These are phyloP conservation scores for Drosophila mayri DNA, from an alignment of 1,140 invertebrate species.

Conservation along the genomic window DNA sequence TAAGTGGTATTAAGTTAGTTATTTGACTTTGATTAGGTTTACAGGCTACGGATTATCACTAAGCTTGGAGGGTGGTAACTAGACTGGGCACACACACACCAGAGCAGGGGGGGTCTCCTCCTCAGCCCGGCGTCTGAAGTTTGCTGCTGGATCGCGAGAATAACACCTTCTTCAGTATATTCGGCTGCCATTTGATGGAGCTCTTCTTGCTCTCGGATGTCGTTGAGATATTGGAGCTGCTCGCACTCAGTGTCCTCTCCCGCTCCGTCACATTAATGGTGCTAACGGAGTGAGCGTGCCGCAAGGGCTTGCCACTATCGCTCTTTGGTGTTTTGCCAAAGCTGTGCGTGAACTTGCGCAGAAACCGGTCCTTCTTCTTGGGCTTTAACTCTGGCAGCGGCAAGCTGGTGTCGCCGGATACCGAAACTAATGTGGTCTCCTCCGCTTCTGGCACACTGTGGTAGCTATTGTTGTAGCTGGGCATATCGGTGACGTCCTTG, in stretches of 20 bases:
- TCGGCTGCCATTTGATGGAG: conserved; percentile 63
- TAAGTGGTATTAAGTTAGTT: conserved; percentile 78
- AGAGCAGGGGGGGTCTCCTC: not conserved
- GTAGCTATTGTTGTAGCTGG: conserved; percentile 43
- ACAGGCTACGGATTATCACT: conserved; percentile 59
- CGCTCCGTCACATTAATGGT: conserved; percentile 63
- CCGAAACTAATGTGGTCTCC: conserved; percentile 36
- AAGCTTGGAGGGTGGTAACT: conserved; percentile 54
- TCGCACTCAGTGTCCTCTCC: conserved; percentile 55
- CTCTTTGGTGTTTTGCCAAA: conserved; percentile 40
- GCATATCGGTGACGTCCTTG: conserved; percentile 60
- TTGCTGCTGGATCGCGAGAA: conserved; percentile 74
- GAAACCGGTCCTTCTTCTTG: conserved; percentile 55
- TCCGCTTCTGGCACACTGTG: conserved; percentile 20
- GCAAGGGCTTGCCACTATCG: conserved; percentile 42
- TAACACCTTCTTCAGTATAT: conserved; percentile 64
- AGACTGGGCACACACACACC: conserved; percentile 15
- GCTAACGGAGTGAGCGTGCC: conserved; percentile 64
- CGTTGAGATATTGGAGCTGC: conserved; percentile 74
- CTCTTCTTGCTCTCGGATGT: conserved; percentile 76
- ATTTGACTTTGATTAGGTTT: conserved; percentile 63
- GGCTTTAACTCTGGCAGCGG: conserved; percentile 57
- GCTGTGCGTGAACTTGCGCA: conserved; percentile 51
- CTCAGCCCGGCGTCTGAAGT: conserved; percentile 62
- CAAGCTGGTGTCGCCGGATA: conserved; percentile 45